These are phyloP conservation scores for Mythimna albipuncta DNA, from an alignment of 2,888 invertebrate genomes.

Conservation along the genomic window DNA sequence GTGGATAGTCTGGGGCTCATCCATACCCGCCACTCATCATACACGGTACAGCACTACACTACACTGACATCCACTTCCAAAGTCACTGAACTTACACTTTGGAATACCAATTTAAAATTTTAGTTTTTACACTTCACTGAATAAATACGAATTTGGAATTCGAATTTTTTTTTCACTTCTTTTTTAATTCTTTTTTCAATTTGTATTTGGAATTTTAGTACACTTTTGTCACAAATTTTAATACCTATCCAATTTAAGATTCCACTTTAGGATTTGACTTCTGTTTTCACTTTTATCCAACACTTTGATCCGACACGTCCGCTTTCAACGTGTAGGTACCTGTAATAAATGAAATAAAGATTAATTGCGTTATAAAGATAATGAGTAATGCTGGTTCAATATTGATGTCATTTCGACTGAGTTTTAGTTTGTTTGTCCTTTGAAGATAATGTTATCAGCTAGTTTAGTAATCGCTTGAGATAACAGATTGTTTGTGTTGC, in stretches of 20 bases:
- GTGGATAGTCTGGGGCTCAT: constrained; percentile 82
- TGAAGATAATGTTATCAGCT: constrained; percentile 60
- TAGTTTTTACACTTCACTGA: constrained; percentile 26
- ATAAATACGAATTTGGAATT: constrained; percentile 23
- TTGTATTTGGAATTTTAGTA: constrained; percentile 27
- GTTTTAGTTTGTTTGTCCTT: constrained; percentile 41
- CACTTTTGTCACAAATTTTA: constrained; percentile 4
- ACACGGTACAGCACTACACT: constrained; percentile 67
- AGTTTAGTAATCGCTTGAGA: constrained; percentile 49
- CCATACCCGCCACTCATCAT: constrained; percentile 88
- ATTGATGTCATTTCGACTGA: constrained; percentile 69
- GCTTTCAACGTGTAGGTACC: constrained; percentile 51
- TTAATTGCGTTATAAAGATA: constrained; percentile 58
- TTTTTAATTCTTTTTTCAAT: constrained; percentile 8
- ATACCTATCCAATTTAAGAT: constrained; percentile 19
- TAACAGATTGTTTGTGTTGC: constrained; percentile 20
- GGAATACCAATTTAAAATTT: constrained; percentile 40
- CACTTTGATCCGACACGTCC: constrained; percentile 38
- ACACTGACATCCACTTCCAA: constrained; percentile 49
- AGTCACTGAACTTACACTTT: constrained; percentile 27
- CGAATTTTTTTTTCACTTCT: constrained; percentile 12
- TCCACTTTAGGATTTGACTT: neutral
- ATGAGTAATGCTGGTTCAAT: constrained; percentile 66
- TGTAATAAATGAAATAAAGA: constrained; percentile 58
- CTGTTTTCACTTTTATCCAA: constrained; percentile 15